A percentile compares a stretch with the other conserved stretches of the same genome.
These are phyloP conservation scores for Sebastes iracundus DNA, from an alignment of 2,797 vertebrate species.

Conservation along the genomic window DNA sequence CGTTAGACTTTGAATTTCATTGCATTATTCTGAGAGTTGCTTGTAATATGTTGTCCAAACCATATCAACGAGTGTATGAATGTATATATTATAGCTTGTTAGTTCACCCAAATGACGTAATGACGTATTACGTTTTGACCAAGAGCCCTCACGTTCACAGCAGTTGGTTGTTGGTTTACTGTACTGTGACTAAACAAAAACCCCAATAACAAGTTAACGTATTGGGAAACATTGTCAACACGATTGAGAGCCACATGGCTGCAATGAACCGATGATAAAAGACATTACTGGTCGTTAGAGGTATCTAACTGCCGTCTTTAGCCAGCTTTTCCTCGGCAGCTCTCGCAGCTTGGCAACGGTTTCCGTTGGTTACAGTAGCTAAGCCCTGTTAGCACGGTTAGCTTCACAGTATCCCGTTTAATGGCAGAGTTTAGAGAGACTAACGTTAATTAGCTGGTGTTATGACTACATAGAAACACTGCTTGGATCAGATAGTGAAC, in stretches of 20 bases:
- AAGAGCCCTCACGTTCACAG: too few relatives aligned
- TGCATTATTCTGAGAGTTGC: too few relatives aligned
- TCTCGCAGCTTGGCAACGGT: not conserved
- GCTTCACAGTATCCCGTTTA: not conserved
- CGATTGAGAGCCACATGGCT: fast-evolving
- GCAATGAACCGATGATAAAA: not conserved
- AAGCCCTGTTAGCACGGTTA: not conserved
- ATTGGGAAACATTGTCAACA: not conserved
- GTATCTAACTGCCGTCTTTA: not conserved
- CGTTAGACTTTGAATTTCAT: not conserved
- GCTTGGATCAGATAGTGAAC: fast-evolving
- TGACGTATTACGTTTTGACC: too few relatives aligned
- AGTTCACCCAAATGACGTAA: too few relatives aligned
- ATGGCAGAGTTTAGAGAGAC: too few relatives aligned
- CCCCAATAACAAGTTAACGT: too few relatives aligned
- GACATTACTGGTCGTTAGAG: not conserved
- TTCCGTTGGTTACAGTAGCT: not conserved
- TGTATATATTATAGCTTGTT: too few relatives aligned
- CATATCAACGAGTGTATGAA: not conserved
- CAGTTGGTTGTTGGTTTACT: not conserved
- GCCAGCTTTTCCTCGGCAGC: not conserved
- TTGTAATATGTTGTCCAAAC: not conserved
- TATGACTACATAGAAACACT: not conserved
- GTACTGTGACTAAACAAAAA: not conserved
- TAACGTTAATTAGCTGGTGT: not conserved